A percentile compares a stretch with the other conserved stretches of the same genome.
These are phyloP conservation scores for Macrochelys suwanniensis DNA, from an alignment of 2,797 vertebrate species.

Conservation along the genomic window DNA sequence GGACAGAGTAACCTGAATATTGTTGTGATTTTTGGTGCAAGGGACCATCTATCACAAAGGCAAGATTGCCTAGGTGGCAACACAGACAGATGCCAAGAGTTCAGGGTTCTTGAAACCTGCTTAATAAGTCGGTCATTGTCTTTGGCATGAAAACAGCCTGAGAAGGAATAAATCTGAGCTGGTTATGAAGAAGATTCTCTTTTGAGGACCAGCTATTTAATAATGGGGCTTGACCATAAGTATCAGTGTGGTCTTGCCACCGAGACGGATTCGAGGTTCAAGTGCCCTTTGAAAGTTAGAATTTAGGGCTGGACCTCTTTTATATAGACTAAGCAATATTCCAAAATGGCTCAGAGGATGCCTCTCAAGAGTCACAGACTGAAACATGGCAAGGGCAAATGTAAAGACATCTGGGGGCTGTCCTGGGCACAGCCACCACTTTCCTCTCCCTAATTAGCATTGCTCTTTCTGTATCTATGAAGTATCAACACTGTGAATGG, in stretches of 20 bases:
- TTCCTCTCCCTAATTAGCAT: slow-evolving; percentile 5
- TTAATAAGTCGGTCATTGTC: not conserved
- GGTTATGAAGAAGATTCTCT: not conserved
- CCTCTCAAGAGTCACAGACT: not conserved
- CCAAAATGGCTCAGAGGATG: not conserved
- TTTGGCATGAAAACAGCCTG: not conserved
- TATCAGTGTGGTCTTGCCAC: not conserved
- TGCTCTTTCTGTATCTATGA: not conserved
- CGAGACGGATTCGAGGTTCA: not conserved
- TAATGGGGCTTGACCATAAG: slow-evolving; percentile 21
- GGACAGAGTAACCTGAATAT: too few species aligned
- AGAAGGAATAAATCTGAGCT: slow-evolving; percentile 21
- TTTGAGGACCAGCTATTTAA: not conserved
- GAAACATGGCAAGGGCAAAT: not conserved
- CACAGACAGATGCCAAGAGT: not conserved
- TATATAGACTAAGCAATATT: not conserved
- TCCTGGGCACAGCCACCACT: not conserved
- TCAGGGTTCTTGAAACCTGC: not conserved
- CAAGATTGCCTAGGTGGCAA: too few species aligned
- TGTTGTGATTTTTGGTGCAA: too few species aligned
- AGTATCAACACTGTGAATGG: too few species aligned
- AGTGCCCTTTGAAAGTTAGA: not conserved
- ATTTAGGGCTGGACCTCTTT: not conserved
- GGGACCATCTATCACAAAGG: too few species aligned
- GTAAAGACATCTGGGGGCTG: not conserved